Percentiles rank a stretch among this genome's conserved stretches.
These are phyloP conservation scores for Tenthredo mesomela DNA, from an alignment of 2,888 invertebrate species.

Conservation along the genomic window DNA sequence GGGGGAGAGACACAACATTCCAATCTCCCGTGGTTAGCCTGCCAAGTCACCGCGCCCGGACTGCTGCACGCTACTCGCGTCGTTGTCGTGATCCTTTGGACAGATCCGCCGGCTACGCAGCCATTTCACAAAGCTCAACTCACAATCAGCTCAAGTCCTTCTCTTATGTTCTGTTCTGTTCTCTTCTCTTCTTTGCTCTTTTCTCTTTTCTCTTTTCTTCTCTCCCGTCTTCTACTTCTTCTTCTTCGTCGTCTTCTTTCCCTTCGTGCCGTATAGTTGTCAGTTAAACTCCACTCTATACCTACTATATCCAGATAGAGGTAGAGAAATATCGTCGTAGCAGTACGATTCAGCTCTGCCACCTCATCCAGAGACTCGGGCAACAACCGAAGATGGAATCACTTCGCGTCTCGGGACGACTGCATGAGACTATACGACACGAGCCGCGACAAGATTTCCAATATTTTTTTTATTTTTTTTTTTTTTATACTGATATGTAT, in stretches of 20 bases:
- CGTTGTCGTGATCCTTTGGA: constrained; percentile 50
- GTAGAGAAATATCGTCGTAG: constrained; percentile 2
- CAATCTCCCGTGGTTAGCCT: constrained; percentile 73
- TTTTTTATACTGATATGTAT: neutral
- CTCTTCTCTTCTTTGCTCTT: neutral
- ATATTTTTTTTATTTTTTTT: neutral
- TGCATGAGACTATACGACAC: neutral
- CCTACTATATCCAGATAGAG: constrained; percentile 28
- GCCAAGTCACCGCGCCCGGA: constrained; percentile 64
- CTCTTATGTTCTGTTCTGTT: neutral
- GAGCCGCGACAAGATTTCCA: neutral
- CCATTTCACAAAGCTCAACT: constrained; percentile 50
- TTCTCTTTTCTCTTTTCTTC: neutral
- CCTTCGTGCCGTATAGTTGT: constrained; percentile 26
- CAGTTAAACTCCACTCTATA: constrained; percentile 20
- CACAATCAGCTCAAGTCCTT: constrained; percentile 39
- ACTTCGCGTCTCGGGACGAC: neutral
- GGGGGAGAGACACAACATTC: constrained; percentile 62
- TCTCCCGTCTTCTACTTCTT: neutral
- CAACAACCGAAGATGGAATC: constrained; percentile 33
- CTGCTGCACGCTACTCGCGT: constrained; percentile 48
- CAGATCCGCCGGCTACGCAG: constrained; percentile 42
- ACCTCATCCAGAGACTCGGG: constrained; percentile 25
- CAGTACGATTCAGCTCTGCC: constrained; percentile 22
- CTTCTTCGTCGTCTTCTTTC: neutral